Conservation (phyloP, 2,797 vertebrate species). For the Carapus acus region DNA sequence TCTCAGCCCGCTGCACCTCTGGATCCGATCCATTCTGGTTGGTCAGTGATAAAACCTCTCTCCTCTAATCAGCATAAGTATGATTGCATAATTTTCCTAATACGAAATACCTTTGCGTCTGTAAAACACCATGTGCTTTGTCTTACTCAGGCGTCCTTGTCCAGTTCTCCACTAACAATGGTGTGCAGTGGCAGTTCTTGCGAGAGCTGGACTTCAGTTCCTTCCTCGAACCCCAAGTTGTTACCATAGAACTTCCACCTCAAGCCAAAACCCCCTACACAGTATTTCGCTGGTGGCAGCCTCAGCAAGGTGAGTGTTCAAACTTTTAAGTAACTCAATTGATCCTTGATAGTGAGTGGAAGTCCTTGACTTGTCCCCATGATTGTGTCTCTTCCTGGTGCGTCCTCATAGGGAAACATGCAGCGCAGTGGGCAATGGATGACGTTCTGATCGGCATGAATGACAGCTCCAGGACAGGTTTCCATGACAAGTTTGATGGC, state of each 20-base stretch:
- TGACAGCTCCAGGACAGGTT: slow-evolving; percentile 92
- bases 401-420: slow-evolving; percentile 81
- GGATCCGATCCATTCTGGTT: no score
- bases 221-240: slow-evolving; percentile 90
- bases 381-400: neutral
- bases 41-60: no score
- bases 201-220: slow-evolving; percentile 92
- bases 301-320: slow-evolving; percentile 80
- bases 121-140: no score
- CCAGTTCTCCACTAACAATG: slow-evolving; percentile 94
- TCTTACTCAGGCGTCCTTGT: slow-evolving; percentile 88
- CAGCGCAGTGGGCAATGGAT: slow-evolving; percentile 95
- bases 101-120: neutral
- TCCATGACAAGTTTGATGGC: slow-evolving; percentile 95
- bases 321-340: neutral
- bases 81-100: neutral
- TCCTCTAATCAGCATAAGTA: slow-evolving; percentile 15
- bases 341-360: neutral
- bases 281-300: slow-evolving; percentile 97
- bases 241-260: slow-evolving; percentile 90
- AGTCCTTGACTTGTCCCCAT: no score
- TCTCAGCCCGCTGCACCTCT: slow-evolving; percentile 30
- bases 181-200: slow-evolving; percentile 88
- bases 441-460: slow-evolving; percentile 97
- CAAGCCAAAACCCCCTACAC: slow-evolving; percentile 88